Conservation (phyloP, 2,797 vertebrate genomes). For the Amphiprion clarkii region DNA sequence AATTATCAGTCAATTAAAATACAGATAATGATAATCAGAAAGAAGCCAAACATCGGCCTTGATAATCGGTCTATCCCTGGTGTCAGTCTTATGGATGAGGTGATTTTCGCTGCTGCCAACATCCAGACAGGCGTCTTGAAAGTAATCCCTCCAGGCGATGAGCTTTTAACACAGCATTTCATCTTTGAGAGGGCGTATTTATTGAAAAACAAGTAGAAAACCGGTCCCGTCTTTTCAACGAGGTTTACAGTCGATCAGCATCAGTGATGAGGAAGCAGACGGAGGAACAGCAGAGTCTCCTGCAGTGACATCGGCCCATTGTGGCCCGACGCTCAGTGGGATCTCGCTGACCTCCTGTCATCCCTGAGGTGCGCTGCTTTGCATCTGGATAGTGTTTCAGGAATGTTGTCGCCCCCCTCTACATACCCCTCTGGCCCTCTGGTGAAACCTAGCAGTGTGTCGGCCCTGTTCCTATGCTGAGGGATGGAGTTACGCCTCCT, state of each 20-base stretch:
- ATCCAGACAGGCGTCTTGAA: conserved; percentile 62
- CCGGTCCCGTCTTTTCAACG: not conserved
- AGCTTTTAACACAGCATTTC: conserved; percentile 70
- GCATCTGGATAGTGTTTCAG: conserved; percentile 86
- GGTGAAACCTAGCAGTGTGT: conserved; percentile 80
- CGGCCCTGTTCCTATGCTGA: conserved; percentile 61
- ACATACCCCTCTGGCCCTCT: conserved; percentile 58
- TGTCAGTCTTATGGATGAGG: conserved; percentile 56
- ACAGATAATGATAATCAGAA: too few relatives aligned
- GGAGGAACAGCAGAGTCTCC: conserved; percentile 51
- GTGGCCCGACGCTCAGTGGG: conserved; percentile 76
- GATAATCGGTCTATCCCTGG: not conserved
- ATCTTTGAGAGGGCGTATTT: conserved; percentile 45
- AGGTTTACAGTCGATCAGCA: not conserved
- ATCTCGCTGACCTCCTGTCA: conserved; percentile 81
- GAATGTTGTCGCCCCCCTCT: conserved; percentile 70
- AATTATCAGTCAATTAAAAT: too few relatives aligned
- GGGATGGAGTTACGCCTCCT: conserved; percentile 83
- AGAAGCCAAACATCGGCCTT: not conserved
- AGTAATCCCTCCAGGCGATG: conserved; percentile 55
- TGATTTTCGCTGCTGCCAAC: conserved; percentile 54
- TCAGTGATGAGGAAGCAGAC: conserved; percentile 27
- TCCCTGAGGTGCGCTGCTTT: conserved; percentile 84
- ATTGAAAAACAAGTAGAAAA: conserved; percentile 26
- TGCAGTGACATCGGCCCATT: conserved; percentile 79